Evolutionary conservation across 1,140 invertebrate species (phyloP), one percentile per base, ranked within the genome.

Genomic region (Macrobrachium rosenbergii): DNA sequence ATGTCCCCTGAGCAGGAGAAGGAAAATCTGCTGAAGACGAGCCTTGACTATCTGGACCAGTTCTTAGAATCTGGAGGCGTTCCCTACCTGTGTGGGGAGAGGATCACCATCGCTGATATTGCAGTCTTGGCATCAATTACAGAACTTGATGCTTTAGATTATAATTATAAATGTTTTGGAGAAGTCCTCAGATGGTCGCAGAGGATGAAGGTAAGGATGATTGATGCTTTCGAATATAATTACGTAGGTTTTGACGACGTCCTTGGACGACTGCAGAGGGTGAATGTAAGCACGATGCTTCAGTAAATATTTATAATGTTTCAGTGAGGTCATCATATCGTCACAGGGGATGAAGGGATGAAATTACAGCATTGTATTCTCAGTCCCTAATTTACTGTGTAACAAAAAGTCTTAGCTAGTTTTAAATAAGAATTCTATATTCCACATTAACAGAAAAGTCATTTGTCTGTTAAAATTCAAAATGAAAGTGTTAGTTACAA

Each of bases 41-140:
- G 89, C 43, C 88, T 92, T n/a, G 90, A 90, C 78, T 90, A 91
- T 73, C 83, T 92, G 76, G 91, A 92, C 73, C 59, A 82, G 11
- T 89, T 89, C 83, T 90, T 92, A 17, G 87, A 91, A 84, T 75
- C 82, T 7, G 89, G 63, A 52, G 88, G 62, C n/a, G 82, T 84
- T 2, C 75, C 88, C 7, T 92, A 91, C 87, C 90, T 90, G 17
- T 90, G 91, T 23, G 91, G 91, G 43, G 90, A 91, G n/a, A 82
- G 89, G 17, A 75, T 92, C 11, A 92, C 92, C 63, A 88, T 92
- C 37, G 92, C 92, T 72, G 92, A 92, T 87, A 87, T 92, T 37
- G 90, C 91, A 8, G 69, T 92, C 19, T 88, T 92, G 43, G 90
- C 90, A 52, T 90, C 90, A 43, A 83, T 92, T 19, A 91, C 90